Evolutionary conservation across 2,888 invertebrate species (phyloP).

Genomic region (Drepanosiphum platanoidis): DNA sequence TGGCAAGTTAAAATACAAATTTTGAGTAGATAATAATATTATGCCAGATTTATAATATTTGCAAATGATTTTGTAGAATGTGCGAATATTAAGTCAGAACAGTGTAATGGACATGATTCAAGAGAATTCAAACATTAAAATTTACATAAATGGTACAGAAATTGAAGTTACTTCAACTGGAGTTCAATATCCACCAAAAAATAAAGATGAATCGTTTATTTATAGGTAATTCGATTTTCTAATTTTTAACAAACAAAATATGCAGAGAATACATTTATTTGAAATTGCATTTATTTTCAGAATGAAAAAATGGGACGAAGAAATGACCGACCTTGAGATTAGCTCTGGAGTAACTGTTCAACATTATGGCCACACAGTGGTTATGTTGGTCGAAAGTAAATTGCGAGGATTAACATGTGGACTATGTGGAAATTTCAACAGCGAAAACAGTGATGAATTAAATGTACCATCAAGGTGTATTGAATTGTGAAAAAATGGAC

Average conservation of each 20-base stretch:
- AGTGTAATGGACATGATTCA: conserved; percentile 46
- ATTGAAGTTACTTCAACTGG: conserved; percentile 32
- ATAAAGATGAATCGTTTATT: conserved; percentile 43
- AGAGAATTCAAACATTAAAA: conserved; percentile 33
- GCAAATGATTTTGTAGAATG: conserved; percentile 4
- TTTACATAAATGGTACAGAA: conserved; percentile 43
- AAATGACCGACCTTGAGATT: conserved; percentile 65
- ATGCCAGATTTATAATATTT: not conserved
- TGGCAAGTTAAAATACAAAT: conserved; percentile 64
- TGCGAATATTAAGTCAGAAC: conserved; percentile 22
- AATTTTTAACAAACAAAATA: not conserved
- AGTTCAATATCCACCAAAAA: conserved; percentile 44
- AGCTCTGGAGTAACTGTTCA: conserved; percentile 65
- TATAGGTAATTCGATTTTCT: conserved; percentile 7
- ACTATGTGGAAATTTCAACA: conserved; percentile 66
- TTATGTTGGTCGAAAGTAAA: conserved; percentile 65
- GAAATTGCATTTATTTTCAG: conserved; percentile 21
- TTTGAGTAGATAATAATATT: not conserved
- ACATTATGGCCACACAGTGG: conserved; percentile 65
- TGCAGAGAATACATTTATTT: not conserved
- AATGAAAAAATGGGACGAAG: conserved; percentile 65
- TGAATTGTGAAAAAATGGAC: conserved; percentile 47
- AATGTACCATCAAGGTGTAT: conserved; percentile 44
- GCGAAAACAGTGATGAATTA: conserved; percentile 65
- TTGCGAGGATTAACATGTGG: conserved; percentile 66